Evolutionary conservation across 2,888 invertebrate species (phyloP), one percentile per base, ranked within the genome.

Genomic region (Tillus elongatus): DNA sequence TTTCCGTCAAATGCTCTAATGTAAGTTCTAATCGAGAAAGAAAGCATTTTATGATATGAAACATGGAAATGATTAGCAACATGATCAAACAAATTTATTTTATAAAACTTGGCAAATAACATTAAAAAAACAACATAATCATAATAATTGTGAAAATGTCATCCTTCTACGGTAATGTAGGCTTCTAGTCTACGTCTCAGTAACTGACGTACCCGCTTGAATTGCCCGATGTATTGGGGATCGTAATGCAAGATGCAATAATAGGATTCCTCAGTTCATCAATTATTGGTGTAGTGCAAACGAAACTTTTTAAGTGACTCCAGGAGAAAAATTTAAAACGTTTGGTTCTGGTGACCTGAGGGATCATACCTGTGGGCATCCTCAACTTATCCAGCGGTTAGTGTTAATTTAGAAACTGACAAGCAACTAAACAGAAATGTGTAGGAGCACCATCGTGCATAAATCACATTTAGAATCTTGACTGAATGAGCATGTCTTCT

Each of bases 381-480:
- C n/a, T n/a, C n/a, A n/a, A n/a, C n/a, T n/a, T n/a, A n/a, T n/a
- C n/a, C 24, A n/a, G 6, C 6, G 24, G n/a, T n/a, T 19, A n/a
- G 6, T 8, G 24, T 8, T n/a, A 8, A n/a, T 19, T 19, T n/a
- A 19, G 6, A n/a, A 19, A 19, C 24, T 19, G n/a, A 19, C 24
- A n/a, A 8, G 24, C 24, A 19, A 19, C 6, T 19, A n/a, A 19
- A 19, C 24, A 8, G 24, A 19, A 19, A 19, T 19, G 6, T 19
- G 24, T n/a, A 19, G 24, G 24, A 19, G 24, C 24, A 19, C 24
- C n/a, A 19, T 19, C 24, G 24, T 19, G 24, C n/a, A 19, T 19
- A n/a, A 19, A 19, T n/a, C 24, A n/a, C 24, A 19, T 19, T 8
- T 19, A 8, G n/a, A 8, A 8, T 19, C 24, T 19, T 19, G 24